Base-by-base conservation (phyloP, 2,888 invertebrate species). In the Erynnis tages region DNA sequence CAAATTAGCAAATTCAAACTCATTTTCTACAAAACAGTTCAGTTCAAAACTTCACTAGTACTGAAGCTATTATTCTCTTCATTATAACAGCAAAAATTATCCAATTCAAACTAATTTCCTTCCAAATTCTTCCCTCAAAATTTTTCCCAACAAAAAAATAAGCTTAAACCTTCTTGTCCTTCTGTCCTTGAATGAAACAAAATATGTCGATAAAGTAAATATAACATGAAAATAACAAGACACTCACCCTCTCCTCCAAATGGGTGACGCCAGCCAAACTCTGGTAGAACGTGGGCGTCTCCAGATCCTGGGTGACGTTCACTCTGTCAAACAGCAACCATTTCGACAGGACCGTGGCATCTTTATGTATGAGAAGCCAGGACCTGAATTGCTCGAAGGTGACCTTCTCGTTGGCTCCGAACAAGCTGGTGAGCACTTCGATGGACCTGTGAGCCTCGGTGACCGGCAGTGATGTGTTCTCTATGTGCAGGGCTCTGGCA, bases 191-290 rank as follows among this genome's bases (percentile, higher is more conserved):
- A n/a, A n/a, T n/a, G n/a, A n/a, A n/a, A n/a, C n/a, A n/a, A n/a
- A n/a, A n/a, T n/a, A n/a, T n/a, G n/a, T n/a, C n/a, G n/a, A n/a
- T n/a, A n/a, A n/a, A n/a, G n/a, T n/a, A n/a, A n/a, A n/a, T n/a
- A n/a, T n/a, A n/a, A n/a, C n/a, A n/a, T n/a, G n/a, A 13, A 2
- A 14, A 25, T 3, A 21, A 10, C 11, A 32, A 30, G 10, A 43
- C 21, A 73, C 91, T 91, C 76, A 95, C 95, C 77, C 93, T 91
- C 63, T 94, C 94, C 62, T 94, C 94, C 49, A 94, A 90, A 86
- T 98, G 98, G 14, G 98, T 98, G 23, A 98, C 97, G 23, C 97
- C 98, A 30, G 97, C 96, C 55, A 98, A 88, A 46, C 97, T 97
- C 76, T 98, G 97, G 79, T 97, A 98, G 74, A 98, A 97, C 0